Evolutionary conservation across 2,797 vertebrate genomes (phyloP).

Genomic region (Lutjanus argentimaculatus): DNA sequence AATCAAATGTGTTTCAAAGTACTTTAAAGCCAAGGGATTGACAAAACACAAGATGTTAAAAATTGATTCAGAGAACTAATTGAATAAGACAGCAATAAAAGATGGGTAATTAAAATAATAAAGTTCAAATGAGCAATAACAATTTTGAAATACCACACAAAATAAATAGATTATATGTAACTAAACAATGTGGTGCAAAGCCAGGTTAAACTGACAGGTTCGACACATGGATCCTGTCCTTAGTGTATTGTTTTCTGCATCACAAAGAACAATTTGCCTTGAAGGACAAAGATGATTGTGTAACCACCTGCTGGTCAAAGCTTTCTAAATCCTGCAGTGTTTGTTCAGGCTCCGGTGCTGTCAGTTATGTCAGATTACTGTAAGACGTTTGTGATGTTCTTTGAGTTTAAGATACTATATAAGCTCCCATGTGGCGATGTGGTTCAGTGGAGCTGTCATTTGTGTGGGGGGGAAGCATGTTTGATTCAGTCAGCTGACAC

Average conservation of each 20-base stretch:
- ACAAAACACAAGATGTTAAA: no score
- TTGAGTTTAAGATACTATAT: background rate
- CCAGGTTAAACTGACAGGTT: background rate
- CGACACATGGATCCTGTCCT: background rate
- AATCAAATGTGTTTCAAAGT: no score
- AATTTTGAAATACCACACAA: no score
- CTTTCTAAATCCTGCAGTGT: no score
- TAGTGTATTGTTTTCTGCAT: background rate
- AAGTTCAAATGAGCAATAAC: no score
- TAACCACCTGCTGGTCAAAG: background rate
- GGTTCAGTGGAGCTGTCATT: background rate
- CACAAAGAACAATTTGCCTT: background rate
- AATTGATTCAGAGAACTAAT: no score
- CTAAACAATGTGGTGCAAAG: background rate
- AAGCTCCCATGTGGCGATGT: background rate
- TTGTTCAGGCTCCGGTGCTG: background rate
- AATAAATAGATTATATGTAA: no score
- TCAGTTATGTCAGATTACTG: background rate
- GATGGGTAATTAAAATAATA: no score
- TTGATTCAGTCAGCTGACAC: slow-evolving; percentile 12
- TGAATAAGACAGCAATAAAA: no score
- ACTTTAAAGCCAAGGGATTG: no score
- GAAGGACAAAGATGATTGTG: background rate
- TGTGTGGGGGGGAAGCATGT: slow-evolving; percentile 2
- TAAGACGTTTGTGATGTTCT: background rate